Evolutionary conservation across 2,797 vertebrate species (phyloP).

Genomic region (Muscicapa striata): DNA sequence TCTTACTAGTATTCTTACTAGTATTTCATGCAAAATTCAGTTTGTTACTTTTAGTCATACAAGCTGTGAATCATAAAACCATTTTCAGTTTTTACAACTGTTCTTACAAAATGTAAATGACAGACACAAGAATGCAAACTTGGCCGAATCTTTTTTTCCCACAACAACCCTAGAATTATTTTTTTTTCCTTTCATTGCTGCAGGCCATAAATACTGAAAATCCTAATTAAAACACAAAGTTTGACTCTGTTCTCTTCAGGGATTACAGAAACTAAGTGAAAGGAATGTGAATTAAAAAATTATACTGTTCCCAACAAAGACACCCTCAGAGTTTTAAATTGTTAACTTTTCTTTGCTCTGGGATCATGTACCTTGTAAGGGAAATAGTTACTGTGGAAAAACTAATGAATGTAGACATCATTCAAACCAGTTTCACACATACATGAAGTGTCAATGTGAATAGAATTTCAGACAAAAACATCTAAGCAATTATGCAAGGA

Average conservation of each 20-base stretch:
- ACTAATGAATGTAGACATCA: conserved; percentile 61
- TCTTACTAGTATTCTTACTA: not conserved
- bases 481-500: conserved; percentile 50
- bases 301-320: conserved; percentile 51
- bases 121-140: conserved; percentile 4
- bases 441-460: conserved; percentile 63
- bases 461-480: conserved; percentile 72
- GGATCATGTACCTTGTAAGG: conserved; percentile 35
- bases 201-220: conserved; percentile 53
- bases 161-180: conserved; percentile 15
- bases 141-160: conserved; percentile 21
- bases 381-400: conserved; percentile 65
- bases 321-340: conserved; percentile 46
- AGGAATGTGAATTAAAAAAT: conserved; percentile 58
- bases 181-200: conserved; percentile 25
- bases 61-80: not conserved
- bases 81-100: conserved; percentile 36
- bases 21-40: not conserved
- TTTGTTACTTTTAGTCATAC: not conserved
- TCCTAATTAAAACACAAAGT: conserved; percentile 69
- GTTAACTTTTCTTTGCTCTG: conserved; percentile 63
- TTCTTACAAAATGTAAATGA: conserved; percentile 26
- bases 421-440: conserved; percentile 53
- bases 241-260: conserved; percentile 59
- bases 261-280: conserved; percentile 59